phyloP scores from a whole-genome alignment of 2,113 vertebrate genomes.

The Neotragus moschatus region DNA sequence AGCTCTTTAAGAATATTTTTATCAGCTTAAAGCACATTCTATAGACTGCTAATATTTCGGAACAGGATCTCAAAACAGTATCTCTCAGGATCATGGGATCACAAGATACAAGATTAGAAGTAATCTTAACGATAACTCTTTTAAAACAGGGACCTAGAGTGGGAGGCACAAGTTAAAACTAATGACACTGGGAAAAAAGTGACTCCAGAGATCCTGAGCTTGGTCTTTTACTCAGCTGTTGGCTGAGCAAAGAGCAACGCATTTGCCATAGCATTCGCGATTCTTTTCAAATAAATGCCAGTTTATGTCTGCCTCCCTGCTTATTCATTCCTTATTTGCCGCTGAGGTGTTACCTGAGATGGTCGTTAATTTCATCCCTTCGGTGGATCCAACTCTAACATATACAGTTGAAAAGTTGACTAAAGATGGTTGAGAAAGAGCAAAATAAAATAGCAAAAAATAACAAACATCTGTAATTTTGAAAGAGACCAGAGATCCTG shows the following conservation, averaged over 20 bases:
- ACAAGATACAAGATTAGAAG: not conserved
- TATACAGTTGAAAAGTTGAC: not conserved
- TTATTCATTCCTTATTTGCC: not conserved
- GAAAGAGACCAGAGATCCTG: not conserved
- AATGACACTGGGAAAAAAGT: not conserved
- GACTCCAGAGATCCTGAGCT: not conserved
- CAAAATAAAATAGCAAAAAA: not conserved
- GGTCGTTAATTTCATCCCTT: not conserved
- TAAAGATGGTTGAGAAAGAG: not conserved
- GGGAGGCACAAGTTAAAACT: not conserved
- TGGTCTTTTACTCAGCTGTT: not conserved
- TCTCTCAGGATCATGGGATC: not conserved
- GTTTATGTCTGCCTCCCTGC: not conserved
- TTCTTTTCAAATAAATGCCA: not conserved
- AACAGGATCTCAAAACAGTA: not conserved
- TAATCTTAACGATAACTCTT: not conserved
- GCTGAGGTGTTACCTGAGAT: not conserved
- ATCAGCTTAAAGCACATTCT: not conserved
- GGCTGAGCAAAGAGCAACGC: not conserved
- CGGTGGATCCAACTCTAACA: not conserved
- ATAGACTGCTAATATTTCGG: not conserved
- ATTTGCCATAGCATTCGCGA: not conserved
- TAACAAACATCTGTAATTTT: not conserved
- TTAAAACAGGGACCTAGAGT: not conserved
- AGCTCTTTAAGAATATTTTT: not conserved